Evolutionary conservation across 2,113 vertebrate species (phyloP).

Genomic region (Cynoglossus semilaevis): DNA sequence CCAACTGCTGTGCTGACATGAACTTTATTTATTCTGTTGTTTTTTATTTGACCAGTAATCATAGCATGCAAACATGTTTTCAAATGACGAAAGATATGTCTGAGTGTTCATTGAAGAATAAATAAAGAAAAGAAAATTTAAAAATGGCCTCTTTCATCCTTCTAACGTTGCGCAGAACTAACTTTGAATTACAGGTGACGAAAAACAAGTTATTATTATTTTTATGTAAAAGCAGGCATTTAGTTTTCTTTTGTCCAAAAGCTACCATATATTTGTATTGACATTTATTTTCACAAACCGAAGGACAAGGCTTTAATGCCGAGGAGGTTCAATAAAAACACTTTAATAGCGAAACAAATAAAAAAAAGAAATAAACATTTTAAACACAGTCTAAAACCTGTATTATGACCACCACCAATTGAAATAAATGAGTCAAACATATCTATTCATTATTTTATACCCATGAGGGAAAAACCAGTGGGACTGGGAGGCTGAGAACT

Average conservation of each 20-base stretch:
- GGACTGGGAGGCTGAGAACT: constrained; percentile 46
- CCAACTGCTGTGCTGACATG: no score
- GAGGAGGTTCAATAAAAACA: constrained; percentile 64
- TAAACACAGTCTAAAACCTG: constrained; percentile 71
- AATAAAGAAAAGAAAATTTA: neutral
- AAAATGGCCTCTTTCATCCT: neutral
- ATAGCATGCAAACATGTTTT: no score
- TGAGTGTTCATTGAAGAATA: neutral
- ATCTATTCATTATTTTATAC: constrained; percentile 66
- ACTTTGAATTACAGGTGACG: no score
- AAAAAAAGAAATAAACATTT: constrained; percentile 61
- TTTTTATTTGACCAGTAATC: no score
- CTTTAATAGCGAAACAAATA: constrained; percentile 76
- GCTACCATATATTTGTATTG: no score
- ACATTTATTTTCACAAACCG: neutral
- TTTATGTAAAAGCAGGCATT: no score
- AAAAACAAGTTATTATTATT: no score
- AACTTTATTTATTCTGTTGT: no score
- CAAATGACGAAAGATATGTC: no score
- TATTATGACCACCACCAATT: constrained; percentile 74
- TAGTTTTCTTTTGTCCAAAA: no score
- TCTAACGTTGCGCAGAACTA: no score
- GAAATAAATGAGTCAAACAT: constrained; percentile 70
- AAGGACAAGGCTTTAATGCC: constrained; percentile 8
- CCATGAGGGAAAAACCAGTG: constrained; percentile 56